Evolutionary conservation across 1,140 invertebrate species (phyloP).

Genomic region (Drosophila sp.): DNA sequence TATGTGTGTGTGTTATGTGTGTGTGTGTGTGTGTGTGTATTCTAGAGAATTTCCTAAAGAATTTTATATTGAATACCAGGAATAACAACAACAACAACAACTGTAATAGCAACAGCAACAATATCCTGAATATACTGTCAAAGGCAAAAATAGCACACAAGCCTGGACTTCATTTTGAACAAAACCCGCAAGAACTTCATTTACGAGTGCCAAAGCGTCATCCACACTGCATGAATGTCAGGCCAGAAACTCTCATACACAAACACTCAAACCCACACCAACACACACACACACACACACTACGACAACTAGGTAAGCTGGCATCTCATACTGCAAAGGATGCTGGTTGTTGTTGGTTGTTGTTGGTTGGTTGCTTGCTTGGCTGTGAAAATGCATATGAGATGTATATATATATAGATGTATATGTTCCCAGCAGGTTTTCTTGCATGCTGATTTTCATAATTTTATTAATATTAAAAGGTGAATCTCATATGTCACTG

Average conservation of each 20-base stretch:
- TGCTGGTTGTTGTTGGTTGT: conserved; percentile 12
- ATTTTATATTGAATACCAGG: neutral
- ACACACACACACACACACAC: conserved; percentile 1
- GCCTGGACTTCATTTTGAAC: conserved; percentile 70
- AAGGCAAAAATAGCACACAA: conserved; percentile 67
- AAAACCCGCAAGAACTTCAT: conserved; percentile 73
- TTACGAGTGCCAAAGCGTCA: conserved; percentile 54
- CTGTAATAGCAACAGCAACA: conserved; percentile 4
- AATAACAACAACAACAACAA: conserved; percentile 7
- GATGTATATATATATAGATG: neutral
- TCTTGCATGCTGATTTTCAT: conserved; percentile 60
- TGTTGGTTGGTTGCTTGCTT: conserved; percentile 39
- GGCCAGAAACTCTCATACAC: conserved; percentile 21
- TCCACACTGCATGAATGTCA: conserved; percentile 53
- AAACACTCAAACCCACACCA: neutral
- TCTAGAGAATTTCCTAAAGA: neutral
- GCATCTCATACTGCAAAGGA: conserved; percentile 56
- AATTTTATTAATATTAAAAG: conserved; percentile 79
- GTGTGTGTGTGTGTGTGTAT: neutral
- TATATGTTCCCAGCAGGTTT: conserved; percentile 30
- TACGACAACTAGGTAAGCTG: conserved; percentile 37
- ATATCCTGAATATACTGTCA: conserved; percentile 45
- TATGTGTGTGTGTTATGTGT: neutral
- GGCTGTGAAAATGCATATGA: conserved; percentile 57
- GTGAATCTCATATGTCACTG: conserved; percentile 77